These are phyloP conservation scores for Xyrichtys novacula DNA, from an alignment of 2,797 vertebrate genomes.

Conservation along the genomic window DNA sequence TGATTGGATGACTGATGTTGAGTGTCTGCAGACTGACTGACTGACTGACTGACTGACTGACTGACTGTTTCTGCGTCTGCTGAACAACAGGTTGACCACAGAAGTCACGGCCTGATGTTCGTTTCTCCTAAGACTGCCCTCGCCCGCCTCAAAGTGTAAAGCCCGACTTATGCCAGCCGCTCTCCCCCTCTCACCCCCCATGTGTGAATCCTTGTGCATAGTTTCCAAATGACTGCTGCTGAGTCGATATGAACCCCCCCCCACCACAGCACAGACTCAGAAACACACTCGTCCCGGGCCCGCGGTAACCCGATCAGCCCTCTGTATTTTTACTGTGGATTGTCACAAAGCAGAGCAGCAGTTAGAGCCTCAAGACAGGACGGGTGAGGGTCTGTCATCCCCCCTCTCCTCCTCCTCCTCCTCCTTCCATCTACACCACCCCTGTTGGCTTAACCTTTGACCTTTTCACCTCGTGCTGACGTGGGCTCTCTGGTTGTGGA, in stretches of 20 bases:
- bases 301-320: constrained; percentile 73
- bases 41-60: neutral
- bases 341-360: constrained; percentile 42
- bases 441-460: constrained; percentile 58
- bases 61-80: neutral
- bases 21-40: neutral
- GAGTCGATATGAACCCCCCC: constrained; percentile 55
- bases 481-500: constrained; percentile 61
- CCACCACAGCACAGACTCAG: constrained; percentile 33
- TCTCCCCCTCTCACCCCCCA: constrained; percentile 57
- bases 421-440: neutral
- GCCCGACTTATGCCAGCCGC: constrained; percentile 68
- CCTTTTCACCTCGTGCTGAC: constrained; percentile 63
- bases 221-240: constrained; percentile 82
- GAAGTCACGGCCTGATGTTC: constrained; percentile 22
- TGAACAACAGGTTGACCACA: constrained; percentile 24
- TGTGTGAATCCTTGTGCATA: constrained; percentile 82
- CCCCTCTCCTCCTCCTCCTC: neutral
- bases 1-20: too few relatives aligned
- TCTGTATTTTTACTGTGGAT: constrained; percentile 74
- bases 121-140: constrained; percentile 63
- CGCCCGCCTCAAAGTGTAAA: constrained; percentile 73
- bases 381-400: neutral
- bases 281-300: constrained; percentile 31
- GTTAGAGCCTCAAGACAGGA: constrained; percentile 53